These are phyloP conservation scores for Semibalanus balanoides DNA, from an alignment of 1,140 invertebrate genomes.

Conservation along the genomic window DNA sequence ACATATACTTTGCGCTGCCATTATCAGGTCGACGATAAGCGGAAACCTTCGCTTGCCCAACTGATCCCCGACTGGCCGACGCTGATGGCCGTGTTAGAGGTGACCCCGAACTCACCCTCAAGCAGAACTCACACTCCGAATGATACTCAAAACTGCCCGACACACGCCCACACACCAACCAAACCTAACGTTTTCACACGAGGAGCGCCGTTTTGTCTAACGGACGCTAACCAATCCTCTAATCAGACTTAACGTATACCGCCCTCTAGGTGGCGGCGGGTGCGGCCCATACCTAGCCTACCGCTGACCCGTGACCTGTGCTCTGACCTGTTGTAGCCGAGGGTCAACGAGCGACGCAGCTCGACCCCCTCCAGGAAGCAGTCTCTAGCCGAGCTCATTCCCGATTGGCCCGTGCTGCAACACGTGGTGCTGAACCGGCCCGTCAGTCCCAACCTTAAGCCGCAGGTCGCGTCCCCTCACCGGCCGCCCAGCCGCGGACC, in stretches of 20 bases:
- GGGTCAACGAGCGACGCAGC: background rate
- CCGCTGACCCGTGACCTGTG: too few species aligned
- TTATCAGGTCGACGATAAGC: constrained; percentile 22
- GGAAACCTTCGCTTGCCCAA: constrained; percentile 80
- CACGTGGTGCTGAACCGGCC: constrained; percentile 8
- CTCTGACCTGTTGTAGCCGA: constrained; percentile 10
- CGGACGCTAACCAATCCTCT: too few species aligned
- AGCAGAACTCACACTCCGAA: too few species aligned
- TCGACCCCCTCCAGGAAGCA: constrained; percentile 9
- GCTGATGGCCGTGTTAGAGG: constrained; percentile 54
- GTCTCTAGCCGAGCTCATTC: constrained; percentile 23
- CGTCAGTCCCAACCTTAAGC: background rate
- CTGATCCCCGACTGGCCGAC: constrained; percentile 92
- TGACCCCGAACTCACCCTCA: background rate
- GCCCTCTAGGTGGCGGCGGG: too few species aligned
- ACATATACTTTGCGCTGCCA: too few species aligned
- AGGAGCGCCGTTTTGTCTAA: background rate
- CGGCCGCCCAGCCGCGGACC: too few species aligned
- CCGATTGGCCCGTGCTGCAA: constrained; percentile 24
- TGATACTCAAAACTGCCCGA: too few species aligned
- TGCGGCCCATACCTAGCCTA: too few species aligned
- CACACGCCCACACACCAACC: background rate
- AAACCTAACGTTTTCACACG: background rate
- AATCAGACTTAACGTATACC: too few species aligned
- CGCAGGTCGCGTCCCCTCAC: background rate